Evolutionary conservation across 2,888 invertebrate genomes (phyloP).

Genomic region (Drosophila melanosoma): DNA sequence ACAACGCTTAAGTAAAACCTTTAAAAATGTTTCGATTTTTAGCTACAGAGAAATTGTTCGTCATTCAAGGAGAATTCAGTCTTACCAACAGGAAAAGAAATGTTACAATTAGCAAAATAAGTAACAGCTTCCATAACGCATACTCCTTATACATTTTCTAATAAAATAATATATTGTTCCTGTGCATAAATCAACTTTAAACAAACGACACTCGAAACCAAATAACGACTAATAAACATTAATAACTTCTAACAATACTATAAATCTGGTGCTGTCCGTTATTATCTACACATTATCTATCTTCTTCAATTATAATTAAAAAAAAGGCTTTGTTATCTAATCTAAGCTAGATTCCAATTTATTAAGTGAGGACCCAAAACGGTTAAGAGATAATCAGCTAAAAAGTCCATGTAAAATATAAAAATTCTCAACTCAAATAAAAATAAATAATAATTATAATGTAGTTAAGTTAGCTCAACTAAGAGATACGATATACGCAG

Average conservation of each 20-base stretch:
- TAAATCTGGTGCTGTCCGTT: neutral
- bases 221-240: neutral
- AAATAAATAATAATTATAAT: neutral
- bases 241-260: neutral
- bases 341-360: conserved; percentile 7
- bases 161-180: neutral
- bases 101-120: neutral
- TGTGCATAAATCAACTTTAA: neutral
- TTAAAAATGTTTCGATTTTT: neutral
- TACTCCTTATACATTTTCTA: neutral
- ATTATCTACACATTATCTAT: neutral
- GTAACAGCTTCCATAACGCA: neutral
- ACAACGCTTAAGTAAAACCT: conserved; percentile 9
- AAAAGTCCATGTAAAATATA: conserved; percentile 6
- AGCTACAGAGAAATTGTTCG: neutral
- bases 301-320: neutral
- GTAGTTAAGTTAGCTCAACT: neutral
- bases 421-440: conserved; percentile 1
- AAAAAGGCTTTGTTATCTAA: conserved; percentile 21
- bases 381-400: conserved; percentile 1
- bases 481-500: neutral
- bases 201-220: neutral
- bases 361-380: neutral
- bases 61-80: neutral
- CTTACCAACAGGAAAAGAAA: conserved; percentile 2